phyloP scores from a whole-genome alignment of 2,113 vertebrate species.

The Cynoglossus semilaevis region DNA sequence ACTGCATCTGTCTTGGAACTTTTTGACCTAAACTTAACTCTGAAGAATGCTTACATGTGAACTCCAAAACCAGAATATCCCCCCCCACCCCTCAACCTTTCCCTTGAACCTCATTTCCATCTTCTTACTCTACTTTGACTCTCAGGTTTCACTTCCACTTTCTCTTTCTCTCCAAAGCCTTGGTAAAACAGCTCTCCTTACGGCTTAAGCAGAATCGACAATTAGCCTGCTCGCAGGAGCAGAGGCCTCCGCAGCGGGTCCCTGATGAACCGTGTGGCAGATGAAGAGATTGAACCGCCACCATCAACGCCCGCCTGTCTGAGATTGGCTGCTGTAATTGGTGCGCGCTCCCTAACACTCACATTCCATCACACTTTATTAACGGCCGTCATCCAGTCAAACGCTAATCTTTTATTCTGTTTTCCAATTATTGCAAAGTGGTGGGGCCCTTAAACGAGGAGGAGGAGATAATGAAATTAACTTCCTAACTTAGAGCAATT shows the following conservation, averaged over 20 bases:
- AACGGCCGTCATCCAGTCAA: constrained; percentile 81
- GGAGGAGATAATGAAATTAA: constrained; percentile 95
- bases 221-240: constrained; percentile 67
- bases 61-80: constrained; percentile 22
- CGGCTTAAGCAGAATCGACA: constrained; percentile 68
- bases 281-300: constrained; percentile 69
- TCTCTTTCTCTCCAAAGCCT: constrained; percentile 45
- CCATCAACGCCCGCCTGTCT: constrained; percentile 56
- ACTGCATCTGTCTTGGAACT: background rate
- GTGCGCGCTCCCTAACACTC: constrained; percentile 68
- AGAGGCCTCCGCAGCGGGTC: constrained; percentile 65
- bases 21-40: constrained; percentile 1
- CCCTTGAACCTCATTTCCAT: constrained; percentile 48
- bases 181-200: constrained; percentile 61
- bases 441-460: constrained; percentile 83
- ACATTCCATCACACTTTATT: constrained; percentile 83
- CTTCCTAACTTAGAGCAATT: constrained; percentile 92
- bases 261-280: constrained; percentile 54
- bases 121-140: constrained; percentile 39
- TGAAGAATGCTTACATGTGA: no score
- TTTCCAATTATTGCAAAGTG: constrained; percentile 89
- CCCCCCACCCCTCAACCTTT: constrained; percentile 21
- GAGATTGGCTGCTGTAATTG: constrained; percentile 73
- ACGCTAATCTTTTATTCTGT: constrained; percentile 87
- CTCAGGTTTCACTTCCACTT: constrained; percentile 46